These are phyloP conservation scores for Leucopsar rothschildi DNA, from an alignment of 2,113 vertebrate species.

Conservation along the genomic window DNA sequence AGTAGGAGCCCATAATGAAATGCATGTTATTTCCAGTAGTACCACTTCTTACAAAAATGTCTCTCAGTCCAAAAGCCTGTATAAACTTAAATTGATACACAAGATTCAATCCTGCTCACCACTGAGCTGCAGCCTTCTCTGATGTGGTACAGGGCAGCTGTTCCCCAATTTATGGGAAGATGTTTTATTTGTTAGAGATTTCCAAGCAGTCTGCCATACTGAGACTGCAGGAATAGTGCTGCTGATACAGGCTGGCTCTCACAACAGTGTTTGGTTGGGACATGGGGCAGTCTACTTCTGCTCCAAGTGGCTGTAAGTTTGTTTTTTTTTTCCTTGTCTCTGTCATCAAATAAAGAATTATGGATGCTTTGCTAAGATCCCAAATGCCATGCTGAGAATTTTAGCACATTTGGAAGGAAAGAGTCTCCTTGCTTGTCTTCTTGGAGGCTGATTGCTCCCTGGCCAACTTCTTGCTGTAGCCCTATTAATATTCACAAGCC, in stretches of 20 bases:
- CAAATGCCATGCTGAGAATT: neutral
- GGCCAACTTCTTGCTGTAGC: neutral
- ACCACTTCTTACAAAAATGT: neutral
- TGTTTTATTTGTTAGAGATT: neutral
- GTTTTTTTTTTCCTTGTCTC: neutral
- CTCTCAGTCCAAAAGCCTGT: neutral
- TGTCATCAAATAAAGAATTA: neutral
- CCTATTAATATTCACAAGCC: neutral
- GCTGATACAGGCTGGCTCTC: neutral
- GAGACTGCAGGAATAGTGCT: neutral
- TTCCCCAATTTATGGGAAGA: neutral
- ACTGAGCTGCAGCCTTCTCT: neutral
- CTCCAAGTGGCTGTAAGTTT: neutral
- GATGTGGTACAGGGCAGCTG: neutral
- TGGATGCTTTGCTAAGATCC: neutral
- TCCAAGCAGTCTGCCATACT: neutral
- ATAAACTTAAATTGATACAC: neutral
- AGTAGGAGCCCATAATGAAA: constrained; percentile 10
- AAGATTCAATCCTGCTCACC: neutral
- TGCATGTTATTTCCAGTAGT: constrained; percentile 3
- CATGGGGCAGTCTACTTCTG: neutral
- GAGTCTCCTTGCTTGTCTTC: neutral
- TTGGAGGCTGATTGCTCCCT: neutral
- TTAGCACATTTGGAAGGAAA: neutral
- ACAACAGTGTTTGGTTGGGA: neutral